Evolutionary conservation across 2,113 vertebrate genomes (phyloP).

Genomic region (Pyrgilauda ruficollis): DNA sequence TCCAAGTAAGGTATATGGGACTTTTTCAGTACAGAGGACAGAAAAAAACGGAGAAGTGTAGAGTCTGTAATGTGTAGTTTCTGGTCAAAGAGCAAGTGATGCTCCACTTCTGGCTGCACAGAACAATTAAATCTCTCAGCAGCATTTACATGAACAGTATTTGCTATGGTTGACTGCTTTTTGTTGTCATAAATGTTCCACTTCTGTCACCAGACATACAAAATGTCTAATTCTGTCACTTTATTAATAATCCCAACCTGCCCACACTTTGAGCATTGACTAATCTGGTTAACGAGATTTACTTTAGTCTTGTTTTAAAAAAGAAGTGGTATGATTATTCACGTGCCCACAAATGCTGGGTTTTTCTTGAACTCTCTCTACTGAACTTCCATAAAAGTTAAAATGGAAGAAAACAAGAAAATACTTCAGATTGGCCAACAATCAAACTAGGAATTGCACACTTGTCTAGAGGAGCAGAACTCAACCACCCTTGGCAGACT

Average conservation of each 20-base stretch:
- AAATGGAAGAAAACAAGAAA: not conserved
- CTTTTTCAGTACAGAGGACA: not conserved
- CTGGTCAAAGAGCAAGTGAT: not conserved
- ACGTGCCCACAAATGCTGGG: not conserved
- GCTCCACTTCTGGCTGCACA: not conserved
- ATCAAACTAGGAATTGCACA: not conserved
- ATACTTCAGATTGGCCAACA: not conserved
- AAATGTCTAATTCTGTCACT: not conserved
- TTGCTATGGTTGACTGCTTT: slow-evolving; percentile 6
- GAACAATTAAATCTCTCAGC: not conserved
- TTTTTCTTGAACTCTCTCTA: not conserved
- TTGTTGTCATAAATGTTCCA: not conserved
- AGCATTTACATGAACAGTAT: not conserved
- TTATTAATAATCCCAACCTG: not conserved
- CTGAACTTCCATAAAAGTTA: not conserved
- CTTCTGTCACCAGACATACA: not conserved
- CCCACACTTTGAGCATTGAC: not conserved
- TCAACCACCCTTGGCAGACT: not conserved
- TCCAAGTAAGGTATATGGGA: not conserved
- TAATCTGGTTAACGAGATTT: not conserved
- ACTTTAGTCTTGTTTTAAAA: not conserved
- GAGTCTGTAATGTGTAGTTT: not conserved
- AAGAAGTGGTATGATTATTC: not conserved
- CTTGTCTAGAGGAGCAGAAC: not conserved
- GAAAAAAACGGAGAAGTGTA: not conserved